phyloP scores from a whole-genome alignment of 2,797 vertebrate genomes.

The Spea hammondii region DNA sequence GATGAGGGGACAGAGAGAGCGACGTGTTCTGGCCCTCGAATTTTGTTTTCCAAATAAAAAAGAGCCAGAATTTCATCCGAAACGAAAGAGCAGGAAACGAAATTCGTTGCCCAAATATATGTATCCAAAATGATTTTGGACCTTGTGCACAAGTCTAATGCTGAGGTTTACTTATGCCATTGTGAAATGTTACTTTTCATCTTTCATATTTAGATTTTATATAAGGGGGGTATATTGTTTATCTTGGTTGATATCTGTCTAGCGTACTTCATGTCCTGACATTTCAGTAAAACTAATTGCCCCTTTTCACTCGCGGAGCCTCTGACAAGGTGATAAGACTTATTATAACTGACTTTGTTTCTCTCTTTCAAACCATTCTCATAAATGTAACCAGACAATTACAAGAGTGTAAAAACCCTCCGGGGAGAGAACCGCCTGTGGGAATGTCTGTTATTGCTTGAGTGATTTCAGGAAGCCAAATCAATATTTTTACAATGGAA shows the following conservation, averaged over 20 bases:
- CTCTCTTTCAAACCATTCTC: slow-evolving; percentile 31
- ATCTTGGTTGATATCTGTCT: slow-evolving; percentile 7
- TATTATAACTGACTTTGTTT: slow-evolving; percentile 38
- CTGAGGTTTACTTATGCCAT: too few species aligned
- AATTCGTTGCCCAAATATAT: too few species aligned
- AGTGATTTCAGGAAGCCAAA: slow-evolving; percentile 43
- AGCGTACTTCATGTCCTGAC: background rate
- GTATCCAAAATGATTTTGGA: too few species aligned
- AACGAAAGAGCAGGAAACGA: too few species aligned
- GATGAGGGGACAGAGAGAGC: too few species aligned
- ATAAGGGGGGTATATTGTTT: background rate
- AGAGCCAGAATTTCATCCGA: too few species aligned
- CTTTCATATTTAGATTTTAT: background rate
- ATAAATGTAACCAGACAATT: slow-evolving; percentile 49
- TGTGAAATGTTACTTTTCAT: too few species aligned
- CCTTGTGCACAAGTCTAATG: too few species aligned
- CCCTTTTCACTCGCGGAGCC: slow-evolving; percentile 31
- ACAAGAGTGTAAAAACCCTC: slow-evolving; percentile 45
- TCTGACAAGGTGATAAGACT: slow-evolving; percentile 39
- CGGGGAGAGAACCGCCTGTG: slow-evolving; percentile 35
- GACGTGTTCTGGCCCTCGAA: too few species aligned
- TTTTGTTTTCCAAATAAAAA: too few species aligned
- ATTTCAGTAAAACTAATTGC: slow-evolving; percentile 36
- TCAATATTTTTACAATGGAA: slow-evolving; percentile 47
- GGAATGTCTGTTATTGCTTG: slow-evolving; percentile 34